Base-by-base conservation (phyloP, 2,113 vertebrate species). In the Sebastes fasciatus region DNA sequence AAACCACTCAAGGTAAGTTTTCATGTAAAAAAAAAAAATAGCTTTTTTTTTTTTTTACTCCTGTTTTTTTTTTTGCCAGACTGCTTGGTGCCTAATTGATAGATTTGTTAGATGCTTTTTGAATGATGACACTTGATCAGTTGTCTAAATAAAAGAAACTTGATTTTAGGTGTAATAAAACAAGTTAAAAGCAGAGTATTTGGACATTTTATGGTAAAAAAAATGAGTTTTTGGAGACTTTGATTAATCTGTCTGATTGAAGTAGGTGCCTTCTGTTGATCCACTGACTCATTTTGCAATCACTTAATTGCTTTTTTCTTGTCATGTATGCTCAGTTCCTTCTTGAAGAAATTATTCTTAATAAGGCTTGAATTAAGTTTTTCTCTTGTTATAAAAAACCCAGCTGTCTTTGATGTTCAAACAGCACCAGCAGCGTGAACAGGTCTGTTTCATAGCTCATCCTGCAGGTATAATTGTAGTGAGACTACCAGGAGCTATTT, bases 1-100 rank as follows among this genome's bases (percentile, higher is more conserved):
- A 95, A 96, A 92, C 93, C 89, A 87, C 94, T 88, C 98, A 97
- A 96, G 98, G 98, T 98, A 97, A 97, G 97, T 94, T 93, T 91
- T 89, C 84, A 74, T 77, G 65, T 78, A 58, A 23, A 11, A 23
- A 61, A 14, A 11, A 21, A 82, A 64, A 82, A 78, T 61, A 55
- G 55, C 52, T 26, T 70, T 8, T 65, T 68, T 11, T 19, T 65
- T 68, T 11, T 19, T 68, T 57, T 49, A 6, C 19, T 5, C 10
- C n/a, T 48, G 19, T 52, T 64, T 23, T 19, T 54, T 54, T 19
- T 8, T 67, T 6, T 40, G 14, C 10, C 57, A 42, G 23, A 57
- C 21, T 13, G 45, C 46, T 70, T 23, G 4, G 19, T 48, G 9
- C 13, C 51, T 54, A 14, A 86, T 84, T 51, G 63, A 61, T 42